Base-by-base conservation (phyloP, 2,113 vertebrate species). In the Sclerurus mexicanus region DNA sequence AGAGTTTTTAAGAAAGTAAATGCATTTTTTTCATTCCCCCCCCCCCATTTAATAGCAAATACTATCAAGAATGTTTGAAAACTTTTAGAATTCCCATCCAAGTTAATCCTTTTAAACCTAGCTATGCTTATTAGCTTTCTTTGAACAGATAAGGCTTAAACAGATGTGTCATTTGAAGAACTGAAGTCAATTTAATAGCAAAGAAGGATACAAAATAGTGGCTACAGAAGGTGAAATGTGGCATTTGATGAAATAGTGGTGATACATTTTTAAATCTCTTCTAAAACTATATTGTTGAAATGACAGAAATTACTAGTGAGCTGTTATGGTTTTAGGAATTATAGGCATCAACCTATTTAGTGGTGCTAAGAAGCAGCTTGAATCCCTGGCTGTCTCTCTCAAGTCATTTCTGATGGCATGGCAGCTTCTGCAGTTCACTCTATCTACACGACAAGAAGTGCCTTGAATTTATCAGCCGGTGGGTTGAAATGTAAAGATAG, bases 91-190 rank as follows among this genome's bases (percentile, higher is more conserved):
- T 97, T 97, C 94, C 94, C 95, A 96, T 96, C 96, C 97, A 95
- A 96, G 95, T 92, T 97, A 97, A 97, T 97, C 97, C 97, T 97
- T 97, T 97, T 97, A 97, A 97, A 97, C 97, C 96, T 97, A 96
- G 96, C 95, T 97, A 97, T 97, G 96, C 96, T 97, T 97, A 97
- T 97, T 97, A 97, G 96, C 96, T 97, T 97, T 95, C 96, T 97
- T 97, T 97, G 97, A 97, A 97, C 95, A 97, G 96, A 97, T 97
- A 97, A 97, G 96, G 93, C 96, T 97, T 97, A 97, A 97, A 97
- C 94, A 97, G 96, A 97, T 94, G 96, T 97, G 97, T 97, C 97
- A 96, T 97, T 95, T 95, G 97, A 96, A 97, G 95, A 97, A 97
- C 94, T 92, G 96, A 97, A 97, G 96, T 97, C 97, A 97, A 96